These are phyloP conservation scores for Spodoptera litura DNA, from an alignment of 1,140 invertebrate species.

Conservation along the genomic window DNA sequence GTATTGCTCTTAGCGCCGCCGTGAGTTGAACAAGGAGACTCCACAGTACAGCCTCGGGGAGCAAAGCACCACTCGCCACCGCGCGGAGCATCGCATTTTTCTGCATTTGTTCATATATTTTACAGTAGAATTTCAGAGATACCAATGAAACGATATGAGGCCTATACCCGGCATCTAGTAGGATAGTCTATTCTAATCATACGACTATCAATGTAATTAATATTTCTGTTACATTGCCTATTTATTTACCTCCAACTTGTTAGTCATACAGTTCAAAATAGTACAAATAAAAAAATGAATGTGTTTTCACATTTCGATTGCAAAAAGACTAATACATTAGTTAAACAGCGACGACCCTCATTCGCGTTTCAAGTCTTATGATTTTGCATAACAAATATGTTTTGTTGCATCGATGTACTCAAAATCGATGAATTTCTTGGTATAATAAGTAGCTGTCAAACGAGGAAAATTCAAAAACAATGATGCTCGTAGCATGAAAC, in stretches of 20 bases:
- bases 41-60: constrained; percentile 97
- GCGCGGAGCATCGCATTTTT: constrained; percentile 90
- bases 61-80: constrained; percentile 89
- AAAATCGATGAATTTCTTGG: background rate
- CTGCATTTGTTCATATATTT: constrained; percentile 65
- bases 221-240: too few species aligned
- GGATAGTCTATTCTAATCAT: too few species aligned
- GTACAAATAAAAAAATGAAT: background rate
- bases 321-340: constrained; percentile 13
- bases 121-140: too few species aligned
- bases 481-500: too few species aligned
- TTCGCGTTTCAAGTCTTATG: background rate
- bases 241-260: background rate
- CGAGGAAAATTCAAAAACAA: too few species aligned
- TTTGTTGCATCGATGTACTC: background rate
- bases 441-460: too few species aligned
- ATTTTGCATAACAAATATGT: background rate
- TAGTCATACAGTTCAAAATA: background rate
- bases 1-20: constrained; percentile 96
- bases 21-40: constrained; percentile 98
- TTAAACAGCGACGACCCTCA: background rate
- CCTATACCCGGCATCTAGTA: too few species aligned
- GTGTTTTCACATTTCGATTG: background rate
- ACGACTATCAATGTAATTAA: too few species aligned
- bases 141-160: too few species aligned